Evolutionary conservation across 30 jellyfish, hydroid and myxozoan species (phyloP), one percentile per base, ranked within the genome.

Genomic region (Rhopilema esculentum): DNA sequence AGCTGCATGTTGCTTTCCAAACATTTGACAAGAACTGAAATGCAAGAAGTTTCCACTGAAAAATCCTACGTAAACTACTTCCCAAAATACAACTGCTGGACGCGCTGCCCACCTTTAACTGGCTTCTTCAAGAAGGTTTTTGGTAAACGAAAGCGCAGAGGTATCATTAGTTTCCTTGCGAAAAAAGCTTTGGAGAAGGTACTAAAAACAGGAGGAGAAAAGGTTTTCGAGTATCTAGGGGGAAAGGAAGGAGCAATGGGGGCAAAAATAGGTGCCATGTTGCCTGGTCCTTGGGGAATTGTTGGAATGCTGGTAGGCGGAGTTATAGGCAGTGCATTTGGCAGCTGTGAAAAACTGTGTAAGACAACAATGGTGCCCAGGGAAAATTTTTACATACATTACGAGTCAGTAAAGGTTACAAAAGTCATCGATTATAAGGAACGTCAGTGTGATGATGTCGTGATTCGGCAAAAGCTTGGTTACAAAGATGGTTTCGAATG

Each of bases 101-200:
- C 92, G 49, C 74, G 68, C 40, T 89, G 97, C 63, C 97, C 97
- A 0, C 97, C 97, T 17, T 68, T 89, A 24, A 89, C 97, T 21
- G 93, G 93, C 16, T 89, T 89, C 64, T 71, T 89, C 66, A 89
- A 49, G 75, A 72, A 50, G 19, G 23, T 89, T 6, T 89, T 89
- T 49, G 97, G 97, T 8, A 86, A 63, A 64, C 81, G 95, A 21
- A 80, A 72, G 23, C 28, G 64, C n/a, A 74, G 93, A 20, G 97
- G 90, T 9, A 69, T 89, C 4, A 21, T 85, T 2, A 2, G 83
- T 0, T 15, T 27, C 24, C 27, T 64, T 15, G 69, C 76, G 27
- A 64, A 22, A 31, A 85, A 32, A 30, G 70, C 76, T 64, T 27
- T 69, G 16, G 73, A n/a, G 12, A 57, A n/a, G 31, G 32, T 89